Conservation (phyloP, 1,140 invertebrate species). For the Liolophura sinensis region DNA sequence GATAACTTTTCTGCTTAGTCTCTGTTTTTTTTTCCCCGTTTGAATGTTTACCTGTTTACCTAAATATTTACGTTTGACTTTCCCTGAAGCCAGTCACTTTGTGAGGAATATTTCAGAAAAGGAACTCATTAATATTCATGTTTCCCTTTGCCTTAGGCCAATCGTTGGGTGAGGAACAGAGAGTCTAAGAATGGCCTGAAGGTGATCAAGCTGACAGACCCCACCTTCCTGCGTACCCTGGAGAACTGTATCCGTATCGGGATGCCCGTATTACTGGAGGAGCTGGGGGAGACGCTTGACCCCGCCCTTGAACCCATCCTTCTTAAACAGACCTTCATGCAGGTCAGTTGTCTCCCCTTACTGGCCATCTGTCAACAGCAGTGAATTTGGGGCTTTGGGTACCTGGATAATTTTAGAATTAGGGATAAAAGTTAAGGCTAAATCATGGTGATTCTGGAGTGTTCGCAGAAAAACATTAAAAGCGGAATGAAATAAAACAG, state of each 20-base stretch:
- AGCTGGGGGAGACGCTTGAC: conserved; percentile 57
- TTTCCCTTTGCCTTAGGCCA: conserved; percentile 65
- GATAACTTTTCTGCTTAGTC: too few relatives aligned
- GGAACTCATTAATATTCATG: too few relatives aligned
- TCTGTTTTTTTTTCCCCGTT: background rate
- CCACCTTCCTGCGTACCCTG: conserved; percentile 63
- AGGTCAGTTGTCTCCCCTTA: conserved; percentile 56
- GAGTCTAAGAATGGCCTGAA: conserved; percentile 74
- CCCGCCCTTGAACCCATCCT: conserved; percentile 59
- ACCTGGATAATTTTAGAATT: too few relatives aligned
- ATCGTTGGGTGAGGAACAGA: conserved; percentile 84
- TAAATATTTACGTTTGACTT: too few relatives aligned
- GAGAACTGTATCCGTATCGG: conserved; percentile 59
- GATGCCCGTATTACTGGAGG: conserved; percentile 58
- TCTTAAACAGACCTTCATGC: conserved; percentile 59
- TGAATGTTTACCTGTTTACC: background rate
- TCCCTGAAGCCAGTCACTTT: too few relatives aligned
- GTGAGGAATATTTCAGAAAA: too few relatives aligned
- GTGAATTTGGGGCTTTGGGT: too few relatives aligned
- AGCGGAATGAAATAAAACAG: too few relatives aligned
- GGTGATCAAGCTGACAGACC: conserved; percentile 71
- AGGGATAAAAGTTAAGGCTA: too few relatives aligned
- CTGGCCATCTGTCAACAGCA: too few relatives aligned
- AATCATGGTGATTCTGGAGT: too few relatives aligned
- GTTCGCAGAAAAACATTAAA: too few relatives aligned